Base-by-base conservation (phyloP, 2,888 invertebrate genomes). In the Spialia ferax region DNA sequence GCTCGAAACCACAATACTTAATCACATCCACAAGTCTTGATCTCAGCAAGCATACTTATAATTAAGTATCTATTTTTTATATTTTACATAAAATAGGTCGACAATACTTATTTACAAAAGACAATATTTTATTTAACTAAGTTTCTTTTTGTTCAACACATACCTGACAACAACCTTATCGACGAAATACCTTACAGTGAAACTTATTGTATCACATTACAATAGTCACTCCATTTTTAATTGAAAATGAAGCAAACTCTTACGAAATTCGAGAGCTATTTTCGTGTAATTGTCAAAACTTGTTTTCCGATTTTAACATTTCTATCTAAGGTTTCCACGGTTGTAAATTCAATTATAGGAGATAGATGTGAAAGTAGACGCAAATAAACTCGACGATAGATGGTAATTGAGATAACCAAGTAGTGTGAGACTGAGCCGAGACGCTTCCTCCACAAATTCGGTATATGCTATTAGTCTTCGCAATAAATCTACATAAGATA, bases 401-500 rank as follows among this genome's bases (percentile, higher is more conserved):
- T 63, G 42, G 65, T 66, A 66, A 69, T 55, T 69, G 65, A 66
- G 56, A 62, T 62, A 69, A 57, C 57, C 55, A 62, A 62, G 68
- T 62, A 62, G 68, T 62, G 38, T 54, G 42, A 62, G 56, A 57
- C 54, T 65, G 61, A 65, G 61, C 20, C 56, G 62, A 65, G 45
- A 48, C 68, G 60, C 55, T 65, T 65, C 48, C 66, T 56, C 52
- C 48, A 62, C 57, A 69, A 67, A 67, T 71, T 68, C 62, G 50
- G 65, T 50, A 62, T 26, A 64, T 62, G 67, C 65, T 68, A 69
- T 69, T 71, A 69, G 62, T 69, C 50, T 68, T 65, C 26, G 69
- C 66, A 65, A 63, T 71, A 68, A 60, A 70, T 70, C 65, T 68
- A 70, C 65, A 68, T 70, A 52, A 60, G 66, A 69, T 67, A 69